Conservation (phyloP, 2,888 invertebrate species). For the Orthosia gracilis region DNA sequence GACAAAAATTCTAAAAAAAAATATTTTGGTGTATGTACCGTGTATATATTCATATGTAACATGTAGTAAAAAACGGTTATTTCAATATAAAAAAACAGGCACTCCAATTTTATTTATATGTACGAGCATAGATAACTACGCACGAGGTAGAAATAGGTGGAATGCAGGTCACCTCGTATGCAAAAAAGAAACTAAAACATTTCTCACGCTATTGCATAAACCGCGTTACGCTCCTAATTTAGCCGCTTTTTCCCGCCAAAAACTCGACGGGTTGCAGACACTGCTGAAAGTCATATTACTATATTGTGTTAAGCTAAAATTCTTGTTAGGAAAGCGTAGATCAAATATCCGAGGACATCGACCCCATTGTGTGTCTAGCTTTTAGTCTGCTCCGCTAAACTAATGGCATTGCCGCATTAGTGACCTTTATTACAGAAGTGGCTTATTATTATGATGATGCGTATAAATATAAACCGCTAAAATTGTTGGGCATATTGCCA, state of each 20-base stretch:
- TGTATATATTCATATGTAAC: too few species aligned
- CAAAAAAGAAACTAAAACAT: background rate
- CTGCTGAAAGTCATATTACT: constrained; percentile 21
- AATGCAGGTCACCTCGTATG: background rate
- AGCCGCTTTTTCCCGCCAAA: background rate
- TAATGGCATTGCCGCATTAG: background rate
- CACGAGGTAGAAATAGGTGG: background rate
- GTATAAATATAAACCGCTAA: background rate
- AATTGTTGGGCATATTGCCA: constrained; percentile 6
- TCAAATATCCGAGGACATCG: constrained; percentile 23
- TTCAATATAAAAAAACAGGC: too few species aligned
- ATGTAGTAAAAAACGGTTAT: too few species aligned
- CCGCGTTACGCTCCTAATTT: constrained; percentile 17
- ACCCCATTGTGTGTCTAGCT: constrained; percentile 39
- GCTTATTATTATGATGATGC: background rate
- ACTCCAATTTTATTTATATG: too few species aligned
- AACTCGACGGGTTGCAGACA: background rate
- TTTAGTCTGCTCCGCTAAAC: constrained; percentile 16
- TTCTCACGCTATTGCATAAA: background rate
- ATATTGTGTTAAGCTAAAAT: constrained; percentile 28
- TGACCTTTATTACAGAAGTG: constrained; percentile 2
- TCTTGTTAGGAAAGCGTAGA: constrained; percentile 39
- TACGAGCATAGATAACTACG: too few species aligned
- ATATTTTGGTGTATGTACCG: too few species aligned
- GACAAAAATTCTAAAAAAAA: too few species aligned